Conservation (phyloP, 2,888 invertebrate genomes). For the Elegia similella region DNA sequence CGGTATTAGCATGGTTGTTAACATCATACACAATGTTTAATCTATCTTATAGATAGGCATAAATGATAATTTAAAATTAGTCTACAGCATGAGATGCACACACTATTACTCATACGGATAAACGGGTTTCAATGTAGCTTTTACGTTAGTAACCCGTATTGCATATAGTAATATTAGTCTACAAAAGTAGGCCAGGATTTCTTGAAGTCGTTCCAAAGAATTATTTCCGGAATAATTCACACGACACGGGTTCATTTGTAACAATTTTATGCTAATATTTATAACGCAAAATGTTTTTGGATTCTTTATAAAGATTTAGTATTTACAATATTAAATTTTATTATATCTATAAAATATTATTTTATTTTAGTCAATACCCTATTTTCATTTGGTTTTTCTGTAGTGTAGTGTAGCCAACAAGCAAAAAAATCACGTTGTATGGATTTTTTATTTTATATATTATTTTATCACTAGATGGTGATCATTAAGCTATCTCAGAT, state of each 20-base stretch:
- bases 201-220: constrained; percentile 57
- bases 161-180: constrained; percentile 20
- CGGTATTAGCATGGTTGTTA: constrained; percentile 69
- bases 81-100: not conserved
- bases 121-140: too few relatives aligned
- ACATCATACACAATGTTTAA: constrained; percentile 38
- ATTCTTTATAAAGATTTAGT: constrained; percentile 21
- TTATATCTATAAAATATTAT: constrained; percentile 29
- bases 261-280: constrained; percentile 68
- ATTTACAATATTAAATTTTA: constrained; percentile 37
- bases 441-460: too few relatives aligned
- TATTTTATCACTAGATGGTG: too few relatives aligned
- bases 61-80: constrained; percentile 35
- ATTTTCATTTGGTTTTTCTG: too few relatives aligned
- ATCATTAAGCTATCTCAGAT: too few relatives aligned
- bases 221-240: constrained; percentile 74
- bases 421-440: too few relatives aligned
- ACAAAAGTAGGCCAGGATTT: constrained; percentile 34
- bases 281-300: constrained; percentile 54
- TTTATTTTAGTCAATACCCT: constrained; percentile 22
- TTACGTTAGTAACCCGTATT: too few relatives aligned
- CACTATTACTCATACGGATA: too few relatives aligned
- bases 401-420: too few relatives aligned
- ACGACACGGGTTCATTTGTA: constrained; percentile 45
- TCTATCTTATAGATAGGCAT: constrained; percentile 72